A percentile compares a stretch with the other conserved stretches of the same genome.
Evolutionary conservation across 1,140 invertebrate species (phyloP).

Genomic region (Melipona quadrifasciata): DNA sequence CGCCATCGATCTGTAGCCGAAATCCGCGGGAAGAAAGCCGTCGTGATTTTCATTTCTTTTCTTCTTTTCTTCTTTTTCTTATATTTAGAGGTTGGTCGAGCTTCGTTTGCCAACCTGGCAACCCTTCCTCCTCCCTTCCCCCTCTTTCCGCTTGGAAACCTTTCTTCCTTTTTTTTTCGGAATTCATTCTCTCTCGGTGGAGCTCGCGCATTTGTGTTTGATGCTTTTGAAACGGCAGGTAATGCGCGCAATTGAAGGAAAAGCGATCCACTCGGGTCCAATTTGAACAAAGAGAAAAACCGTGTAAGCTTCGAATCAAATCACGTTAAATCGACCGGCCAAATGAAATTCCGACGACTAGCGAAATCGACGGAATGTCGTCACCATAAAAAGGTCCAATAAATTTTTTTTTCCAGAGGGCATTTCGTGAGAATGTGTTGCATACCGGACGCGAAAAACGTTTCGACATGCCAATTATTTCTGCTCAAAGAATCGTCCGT

Average conservation of each 20-base stretch:
- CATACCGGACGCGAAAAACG: background rate
- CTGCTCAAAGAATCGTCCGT: background rate
- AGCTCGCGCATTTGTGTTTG: background rate
- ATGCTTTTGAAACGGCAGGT: background rate
- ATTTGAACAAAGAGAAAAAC: conserved; percentile 19
- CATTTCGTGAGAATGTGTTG: background rate
- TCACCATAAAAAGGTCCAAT: conserved; percentile 10
- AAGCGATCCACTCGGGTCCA: background rate
- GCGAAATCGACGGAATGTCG: background rate
- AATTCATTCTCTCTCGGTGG: background rate
- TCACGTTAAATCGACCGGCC: conserved; percentile 7
- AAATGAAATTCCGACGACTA: conserved; percentile 5
- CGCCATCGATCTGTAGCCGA: background rate
- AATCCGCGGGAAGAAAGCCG: background rate
- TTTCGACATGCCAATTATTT: background rate
- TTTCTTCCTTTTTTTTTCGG: background rate
- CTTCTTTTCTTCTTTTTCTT: too few relatives aligned
- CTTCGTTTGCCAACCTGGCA: background rate
- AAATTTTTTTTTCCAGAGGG: conserved; percentile 2
- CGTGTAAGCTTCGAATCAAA: conserved; percentile 19
- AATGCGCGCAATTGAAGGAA: background rate
- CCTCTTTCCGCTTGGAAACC: background rate
- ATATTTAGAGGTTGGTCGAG: background rate
- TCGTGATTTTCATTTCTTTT: background rate
- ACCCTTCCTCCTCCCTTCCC: too few relatives aligned